These are phyloP conservation scores for human (Homo sapiens) DNA, from an alignment of 2,113 vertebrate species.

Conservation along the genomic window GRCh38 chr2:49933501-49934000, in stretches of 20 bases:
- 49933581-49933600: background rate
- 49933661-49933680: background rate
- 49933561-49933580: background rate
- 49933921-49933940: background rate
- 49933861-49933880: background rate
- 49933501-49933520: background rate
- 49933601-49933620: background rate
- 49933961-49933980: background rate
- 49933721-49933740: background rate
- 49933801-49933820: background rate
- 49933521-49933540: background rate
- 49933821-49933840: accelerated
- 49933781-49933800: background rate
- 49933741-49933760: background rate
- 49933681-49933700: background rate
- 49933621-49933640: background rate
- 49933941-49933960: background rate
- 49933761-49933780: background rate
- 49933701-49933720: background rate
- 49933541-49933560: background rate
- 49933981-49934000: background rate
- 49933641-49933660: background rate
- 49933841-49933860: background rate
- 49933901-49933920: background rate
- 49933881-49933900: background rate